Base-by-base conservation (phyloP, 2,797 vertebrate genomes). In the Sardinella longiceps region DNA sequence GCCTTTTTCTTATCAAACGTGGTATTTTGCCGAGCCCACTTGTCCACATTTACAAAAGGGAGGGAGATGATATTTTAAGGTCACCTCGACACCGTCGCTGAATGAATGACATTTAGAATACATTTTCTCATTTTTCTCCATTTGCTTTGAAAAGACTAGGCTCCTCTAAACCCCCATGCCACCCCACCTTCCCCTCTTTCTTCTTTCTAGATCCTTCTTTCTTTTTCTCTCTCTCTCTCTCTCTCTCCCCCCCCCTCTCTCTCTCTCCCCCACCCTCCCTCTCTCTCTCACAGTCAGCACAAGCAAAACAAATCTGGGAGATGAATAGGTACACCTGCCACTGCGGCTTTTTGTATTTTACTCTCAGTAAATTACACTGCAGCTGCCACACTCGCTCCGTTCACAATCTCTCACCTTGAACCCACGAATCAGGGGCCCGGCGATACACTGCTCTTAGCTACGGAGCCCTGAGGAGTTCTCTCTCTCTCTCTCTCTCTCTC, bases 71-170 rank as follows among this genome's bases (percentile, higher is more conserved):
- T 93, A 95, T 94, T 95, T 96, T 95, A 97, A 97, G 96, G 96
- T 97, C 96, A 97, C 87, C 81, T 86, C 88, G 93, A 93, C 92
- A 93, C 91, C 92, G 92, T 91, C 90, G 94, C 94, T 94, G 94
- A 95, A 95, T 95, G 94, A 95, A 95, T 97, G 95, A 96, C 96
- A 95, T 96, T 97, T 97, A 95, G 91, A 95, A 93, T 95, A 91
- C 87, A 91, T 93, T 96, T 96, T 93, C 90, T 91, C 92, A 92
- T 94, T 95, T 95, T 93, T 94, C 88, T 91, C 90, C 85, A 88
- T 93, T 94, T 92, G 88, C 92, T 93, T 94, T 95, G 86, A 94
- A 94, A 92, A 88, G 88, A 86, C 80, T 92, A 7, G 28, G 12
- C 70, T 77, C 33, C 70, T 77, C 70, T 43, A 53, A 53, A 53